These are phyloP conservation scores for Melinaea menophilus DNA, from an alignment of 2,888 invertebrate species.

Conservation along the genomic window DNA sequence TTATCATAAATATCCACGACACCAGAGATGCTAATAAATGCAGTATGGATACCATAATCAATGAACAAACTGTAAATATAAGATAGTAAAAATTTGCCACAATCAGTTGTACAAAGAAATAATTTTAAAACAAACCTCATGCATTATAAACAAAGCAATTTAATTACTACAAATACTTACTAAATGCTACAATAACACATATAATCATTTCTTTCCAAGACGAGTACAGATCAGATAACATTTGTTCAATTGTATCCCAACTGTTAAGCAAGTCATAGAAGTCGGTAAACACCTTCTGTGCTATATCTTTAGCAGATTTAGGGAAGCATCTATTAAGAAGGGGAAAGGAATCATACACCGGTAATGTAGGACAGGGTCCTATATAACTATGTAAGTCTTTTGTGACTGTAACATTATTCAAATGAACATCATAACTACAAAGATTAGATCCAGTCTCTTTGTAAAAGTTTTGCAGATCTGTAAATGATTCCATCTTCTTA, in stretches of 20 bases:
- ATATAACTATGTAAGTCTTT: slow-evolving; percentile 67
- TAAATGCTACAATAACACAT: slow-evolving; percentile 87
- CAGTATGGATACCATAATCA: slow-evolving; percentile 89
- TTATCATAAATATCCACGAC: slow-evolving; percentile 91
- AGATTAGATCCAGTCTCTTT: slow-evolving; percentile 84
- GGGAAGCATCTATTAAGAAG: slow-evolving; percentile 94
- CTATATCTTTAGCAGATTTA: slow-evolving; percentile 81
- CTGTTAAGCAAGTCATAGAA: slow-evolving; percentile 90
- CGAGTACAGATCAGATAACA: slow-evolving; percentile 91
- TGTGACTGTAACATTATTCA: slow-evolving; percentile 69
- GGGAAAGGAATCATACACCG: slow-evolving; percentile 86
- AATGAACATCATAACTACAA: slow-evolving; percentile 85
- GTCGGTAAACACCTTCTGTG: slow-evolving; percentile 80
- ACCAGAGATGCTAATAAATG: slow-evolving; percentile 90
- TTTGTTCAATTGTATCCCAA: slow-evolving; percentile 93
- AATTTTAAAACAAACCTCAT: no score
- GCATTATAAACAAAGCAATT: not conserved
- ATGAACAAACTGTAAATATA: slow-evolving; percentile 84
- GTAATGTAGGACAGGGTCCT: slow-evolving; percentile 88
- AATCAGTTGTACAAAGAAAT: not conserved
- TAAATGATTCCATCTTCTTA: slow-evolving; percentile 77
- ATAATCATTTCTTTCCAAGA: slow-evolving; percentile 92
- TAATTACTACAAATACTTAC: slow-evolving; percentile 69
- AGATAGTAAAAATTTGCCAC: not conserved
- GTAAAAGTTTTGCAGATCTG: slow-evolving; percentile 86